Evolutionary conservation across 2,113 vertebrate species (phyloP).

Genomic region (Boulengeromyrus knoepffleri): DNA sequence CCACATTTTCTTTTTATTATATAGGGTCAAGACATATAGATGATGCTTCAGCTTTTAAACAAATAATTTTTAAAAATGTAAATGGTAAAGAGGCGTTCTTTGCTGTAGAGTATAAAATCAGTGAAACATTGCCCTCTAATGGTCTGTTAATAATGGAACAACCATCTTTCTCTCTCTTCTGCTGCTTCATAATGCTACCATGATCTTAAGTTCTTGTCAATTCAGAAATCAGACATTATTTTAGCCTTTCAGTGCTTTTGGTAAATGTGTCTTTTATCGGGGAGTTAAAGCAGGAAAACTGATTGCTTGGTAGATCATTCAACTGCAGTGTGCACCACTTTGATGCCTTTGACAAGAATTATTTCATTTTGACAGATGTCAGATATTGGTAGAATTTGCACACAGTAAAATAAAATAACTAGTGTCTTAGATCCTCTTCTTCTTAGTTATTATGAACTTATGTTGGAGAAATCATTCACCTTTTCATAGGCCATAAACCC

Average conservation of each 20-base stretch:
- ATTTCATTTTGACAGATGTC: neutral
- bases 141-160: neutral
- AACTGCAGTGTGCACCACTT: neutral
- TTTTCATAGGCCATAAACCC: neutral
- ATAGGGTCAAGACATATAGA: neutral
- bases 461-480: neutral
- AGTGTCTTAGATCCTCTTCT: neutral
- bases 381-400: neutral
- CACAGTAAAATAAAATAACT: neutral
- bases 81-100: neutral
- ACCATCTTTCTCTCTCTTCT: neutral
- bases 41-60: neutral
- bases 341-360: neutral
- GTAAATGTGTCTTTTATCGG: neutral
- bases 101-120: neutral
- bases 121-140: conserved; percentile 14
- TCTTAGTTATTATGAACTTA: neutral
- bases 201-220: neutral
- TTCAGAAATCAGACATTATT: neutral
- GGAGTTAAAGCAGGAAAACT: neutral
- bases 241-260: neutral
- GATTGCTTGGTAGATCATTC: neutral
- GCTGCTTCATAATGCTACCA: neutral
- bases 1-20: neutral
- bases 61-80: neutral